Evolutionary conservation across 2,113 vertebrate species (phyloP).

Genomic region (Collichthys lucidus): DNA sequence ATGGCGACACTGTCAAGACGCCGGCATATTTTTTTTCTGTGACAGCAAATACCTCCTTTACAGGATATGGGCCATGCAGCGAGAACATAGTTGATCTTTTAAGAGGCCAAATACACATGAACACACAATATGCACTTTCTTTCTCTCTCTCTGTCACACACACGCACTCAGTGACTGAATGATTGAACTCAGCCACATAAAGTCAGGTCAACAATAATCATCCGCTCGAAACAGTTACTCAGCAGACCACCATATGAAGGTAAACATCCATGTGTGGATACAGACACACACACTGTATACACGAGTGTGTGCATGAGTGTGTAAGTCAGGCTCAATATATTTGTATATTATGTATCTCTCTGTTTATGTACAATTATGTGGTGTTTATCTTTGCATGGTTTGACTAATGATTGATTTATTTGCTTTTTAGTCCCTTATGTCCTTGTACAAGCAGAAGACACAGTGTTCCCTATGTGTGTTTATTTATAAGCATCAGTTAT

Average conservation of each 20-base stretch:
- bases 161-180: not conserved
- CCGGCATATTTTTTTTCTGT: slow-evolving; percentile 63
- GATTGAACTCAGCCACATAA: slow-evolving; percentile 5
- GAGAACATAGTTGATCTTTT: slow-evolving; percentile 28
- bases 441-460: slow-evolving; percentile 12
- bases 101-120: slow-evolving; percentile 6
- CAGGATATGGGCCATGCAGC: slow-evolving; percentile 58
- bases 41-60: slow-evolving; percentile 70
- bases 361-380: not conserved
- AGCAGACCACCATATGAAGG: slow-evolving; percentile 41
- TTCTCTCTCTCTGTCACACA: not conserved
- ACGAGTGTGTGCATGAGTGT: not conserved
- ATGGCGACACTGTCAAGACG: slow-evolving; percentile 56
- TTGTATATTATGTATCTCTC: slow-evolving; percentile 3
- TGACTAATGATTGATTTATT: slow-evolving; percentile 21
- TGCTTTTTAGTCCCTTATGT: not conserved
- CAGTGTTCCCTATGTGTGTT: not conserved
- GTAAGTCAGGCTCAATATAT: not conserved
- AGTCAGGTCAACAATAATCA: slow-evolving; percentile 45
- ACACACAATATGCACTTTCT: not conserved
- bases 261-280: slow-evolving; percentile 15
- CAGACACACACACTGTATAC: not conserved
- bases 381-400: slow-evolving; percentile 15
- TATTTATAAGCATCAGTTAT: not conserved
- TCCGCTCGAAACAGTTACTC: slow-evolving; percentile 32